Evolutionary conservation across 1,140 invertebrate species (phyloP), one percentile per base, ranked within the genome.

Genomic region (Belonocnema kinseyi): DNA sequence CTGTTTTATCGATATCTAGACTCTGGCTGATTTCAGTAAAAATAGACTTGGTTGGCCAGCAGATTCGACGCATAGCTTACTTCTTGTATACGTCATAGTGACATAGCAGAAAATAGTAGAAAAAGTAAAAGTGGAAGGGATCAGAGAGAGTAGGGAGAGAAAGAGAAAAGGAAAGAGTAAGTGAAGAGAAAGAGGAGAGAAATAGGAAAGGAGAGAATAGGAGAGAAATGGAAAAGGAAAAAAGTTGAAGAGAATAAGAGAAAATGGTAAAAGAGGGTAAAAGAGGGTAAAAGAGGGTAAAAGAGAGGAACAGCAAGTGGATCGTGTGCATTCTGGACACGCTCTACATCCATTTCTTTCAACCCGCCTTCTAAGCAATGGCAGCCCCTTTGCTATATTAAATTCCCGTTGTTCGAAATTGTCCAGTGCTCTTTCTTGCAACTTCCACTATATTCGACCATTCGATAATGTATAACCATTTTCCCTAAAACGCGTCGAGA

Each of bases 341-440:
- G 82, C 40, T 81, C 51, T 72, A 72, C 73, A 77, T 83, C 71
- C 61, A 84, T 84, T 84, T 81, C 82, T 83, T 81, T 77, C 33
- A 83, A 52, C 76, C 33, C 80, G 50, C 74, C 58, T 81, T 26
- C 53, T 75, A 83, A 73, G 76, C 74, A 83, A 70, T 72, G 79
- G 77, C 71, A 75, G 26, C 11, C 52, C 19, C 56, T 74, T 40
- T 52, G 54, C 77, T 84, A 81, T 84, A 84, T 84, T 84, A 83
- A 84, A 84, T 84, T 84, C 82, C 76, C 73, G 73, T 83, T 78
- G 52, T 40, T 16, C 50, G 77, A 81, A 79, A 84, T 81, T 79
- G 82, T 83, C 79, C 75, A 50, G 77, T 77, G 26, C 17, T 19
- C 58, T 78, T 74, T 58, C n/a, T 13, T 66, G 13, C 61, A n/a